Conservation (phyloP, 2,888 invertebrate genomes). For the Ethmia dodecea region DNA sequence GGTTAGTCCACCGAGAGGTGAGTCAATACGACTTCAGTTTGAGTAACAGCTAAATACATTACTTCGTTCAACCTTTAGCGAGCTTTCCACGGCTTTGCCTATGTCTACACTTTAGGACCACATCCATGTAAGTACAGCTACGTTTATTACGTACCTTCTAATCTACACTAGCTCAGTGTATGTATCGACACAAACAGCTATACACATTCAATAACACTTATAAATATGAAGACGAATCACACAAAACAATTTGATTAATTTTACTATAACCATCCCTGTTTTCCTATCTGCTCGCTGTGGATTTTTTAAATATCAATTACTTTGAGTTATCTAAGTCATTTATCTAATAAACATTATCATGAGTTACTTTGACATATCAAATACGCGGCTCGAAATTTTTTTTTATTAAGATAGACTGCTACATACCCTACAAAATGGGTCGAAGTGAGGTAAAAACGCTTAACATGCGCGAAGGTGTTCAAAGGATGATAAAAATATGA, state of each 20-base stretch:
- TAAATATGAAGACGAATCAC: constrained; percentile 66
- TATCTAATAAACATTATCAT: constrained; percentile 73
- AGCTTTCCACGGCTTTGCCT: constrained; percentile 42
- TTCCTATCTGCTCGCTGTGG: constrained; percentile 73
- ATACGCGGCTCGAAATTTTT: constrained; percentile 76
- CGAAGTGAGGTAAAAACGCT: constrained; percentile 53
- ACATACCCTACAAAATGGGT: constrained; percentile 69
- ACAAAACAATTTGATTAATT: constrained; percentile 64
- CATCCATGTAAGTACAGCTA: constrained; percentile 33
- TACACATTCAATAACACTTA: constrained; percentile 74
- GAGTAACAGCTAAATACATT: constrained; percentile 25
- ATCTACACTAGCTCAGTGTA: constrained; percentile 59
- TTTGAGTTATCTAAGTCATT: constrained; percentile 62
- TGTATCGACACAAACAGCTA: constrained; percentile 59
- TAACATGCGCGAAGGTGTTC: constrained; percentile 33
- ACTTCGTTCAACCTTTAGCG: constrained; percentile 66
- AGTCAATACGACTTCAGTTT: constrained; percentile 22
- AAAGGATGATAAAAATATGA: constrained; percentile 35
- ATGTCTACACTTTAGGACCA: constrained; percentile 27
- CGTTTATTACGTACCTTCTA: constrained; percentile 47
- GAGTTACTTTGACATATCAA: constrained; percentile 77
- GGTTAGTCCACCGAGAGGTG: constrained; percentile 13
- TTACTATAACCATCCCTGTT: constrained; percentile 74
- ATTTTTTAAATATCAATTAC: constrained; percentile 59
- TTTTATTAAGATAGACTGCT: constrained; percentile 61